Percentiles rank a stretch among this genome's conserved stretches.
Evolutionary conservation across 2,888 invertebrate species (phyloP).

Genomic region (Perizoma affinitatum): DNA sequence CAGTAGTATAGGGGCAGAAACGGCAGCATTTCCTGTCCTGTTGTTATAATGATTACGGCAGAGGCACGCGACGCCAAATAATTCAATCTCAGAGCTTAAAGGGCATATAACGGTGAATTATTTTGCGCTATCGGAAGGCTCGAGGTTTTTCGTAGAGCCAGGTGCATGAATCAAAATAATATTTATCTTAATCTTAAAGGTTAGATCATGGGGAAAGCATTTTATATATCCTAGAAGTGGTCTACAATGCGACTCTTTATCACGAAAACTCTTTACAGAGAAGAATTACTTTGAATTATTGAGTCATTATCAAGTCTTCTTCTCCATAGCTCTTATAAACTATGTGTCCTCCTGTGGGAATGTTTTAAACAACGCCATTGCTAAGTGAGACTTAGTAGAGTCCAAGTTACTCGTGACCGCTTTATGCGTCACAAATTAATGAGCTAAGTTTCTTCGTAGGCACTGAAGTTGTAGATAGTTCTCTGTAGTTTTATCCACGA

Average conservation of each 20-base stretch:
- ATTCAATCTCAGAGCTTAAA: slow-evolving; percentile 59
- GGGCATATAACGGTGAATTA: slow-evolving; percentile 32
- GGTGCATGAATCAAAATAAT: background rate
- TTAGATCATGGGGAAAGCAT: background rate
- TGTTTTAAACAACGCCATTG: slow-evolving; percentile 32
- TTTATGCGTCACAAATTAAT: slow-evolving; percentile 37
- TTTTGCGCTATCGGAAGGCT: slow-evolving; percentile 23
- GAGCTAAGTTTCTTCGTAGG: slow-evolving; percentile 38
- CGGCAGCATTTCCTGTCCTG: slow-evolving; percentile 1
- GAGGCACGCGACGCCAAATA: slow-evolving; percentile 49
- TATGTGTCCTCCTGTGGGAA: slow-evolving; percentile 31
- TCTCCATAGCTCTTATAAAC: slow-evolving; percentile 16
- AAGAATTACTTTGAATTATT: slow-evolving; percentile 19
- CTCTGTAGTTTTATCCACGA: slow-evolving; percentile 13
- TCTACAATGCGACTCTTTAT: background rate
- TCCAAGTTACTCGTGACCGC: slow-evolving; percentile 36
- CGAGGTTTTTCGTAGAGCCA: slow-evolving; percentile 7
- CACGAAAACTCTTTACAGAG: slow-evolving; percentile 7
- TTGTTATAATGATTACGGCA: slow-evolving; percentile 6
- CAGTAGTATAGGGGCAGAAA: background rate
- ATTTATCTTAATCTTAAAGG: background rate
- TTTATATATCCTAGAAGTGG: background rate
- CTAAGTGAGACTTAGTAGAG: slow-evolving; percentile 19
- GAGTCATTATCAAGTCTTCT: slow-evolving; percentile 18
- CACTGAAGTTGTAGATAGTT: slow-evolving; percentile 27